A percentile compares a stretch with the other conserved stretches of the same genome.
Conservation (phyloP, 1,140 invertebrate genomes). For the Tribolium castaneum region DNA sequence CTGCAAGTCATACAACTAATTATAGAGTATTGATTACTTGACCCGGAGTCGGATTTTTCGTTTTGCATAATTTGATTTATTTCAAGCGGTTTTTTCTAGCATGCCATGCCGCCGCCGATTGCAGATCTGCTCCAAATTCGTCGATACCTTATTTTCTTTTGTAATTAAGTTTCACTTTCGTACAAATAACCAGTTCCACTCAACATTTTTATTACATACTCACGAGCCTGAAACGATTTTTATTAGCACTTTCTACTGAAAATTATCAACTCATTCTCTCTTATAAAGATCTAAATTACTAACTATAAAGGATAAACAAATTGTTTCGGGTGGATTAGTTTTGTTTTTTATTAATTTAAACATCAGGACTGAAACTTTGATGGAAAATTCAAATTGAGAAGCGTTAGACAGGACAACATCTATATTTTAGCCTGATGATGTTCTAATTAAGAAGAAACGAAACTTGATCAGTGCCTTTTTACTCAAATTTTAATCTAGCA, state of each 20-base stretch:
- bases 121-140: constrained; percentile 27
- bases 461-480: too few species aligned
- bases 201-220: constrained; percentile 43
- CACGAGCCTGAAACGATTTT: constrained; percentile 37
- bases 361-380: too few species aligned
- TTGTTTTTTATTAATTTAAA: too few species aligned
- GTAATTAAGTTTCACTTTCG: constrained; percentile 44
- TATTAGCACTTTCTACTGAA: constrained; percentile 27
- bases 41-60: constrained; percentile 18
- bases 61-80: constrained; percentile 38
- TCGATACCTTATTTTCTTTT: constrained; percentile 38
- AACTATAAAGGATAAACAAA: too few species aligned
- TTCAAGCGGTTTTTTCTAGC: constrained; percentile 22
- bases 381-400: too few species aligned
- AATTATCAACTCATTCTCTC: background rate
- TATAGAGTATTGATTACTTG: constrained; percentile 28
- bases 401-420: too few species aligned
- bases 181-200: constrained; percentile 34
- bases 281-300: too few species aligned
- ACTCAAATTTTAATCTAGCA: too few species aligned
- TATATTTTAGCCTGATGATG: too few species aligned
- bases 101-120: background rate
- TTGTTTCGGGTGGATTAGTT: too few species aligned
- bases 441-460: too few species aligned
- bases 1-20: constrained; percentile 37